phyloP scores from a whole-genome alignment of 2,113 vertebrate genomes.

The Cichladusa arquata region DNA sequence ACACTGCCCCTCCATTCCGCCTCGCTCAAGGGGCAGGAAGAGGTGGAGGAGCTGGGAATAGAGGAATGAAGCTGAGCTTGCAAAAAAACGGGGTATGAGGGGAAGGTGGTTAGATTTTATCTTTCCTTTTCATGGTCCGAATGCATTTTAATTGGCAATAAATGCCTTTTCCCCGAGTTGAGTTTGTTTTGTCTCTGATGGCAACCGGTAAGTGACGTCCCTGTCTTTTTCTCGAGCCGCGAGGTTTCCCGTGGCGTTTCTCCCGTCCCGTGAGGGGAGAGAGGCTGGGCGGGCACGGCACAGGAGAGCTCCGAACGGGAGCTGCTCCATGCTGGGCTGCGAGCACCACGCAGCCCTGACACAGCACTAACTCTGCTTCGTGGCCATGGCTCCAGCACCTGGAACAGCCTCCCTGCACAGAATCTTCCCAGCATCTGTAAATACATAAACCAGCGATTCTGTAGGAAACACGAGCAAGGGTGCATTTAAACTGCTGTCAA shows the following conservation, averaged over 20 bases:
- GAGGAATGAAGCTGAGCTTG: not conserved
- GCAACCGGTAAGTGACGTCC: not conserved
- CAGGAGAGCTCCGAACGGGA: not conserved
- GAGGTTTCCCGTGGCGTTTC: not conserved
- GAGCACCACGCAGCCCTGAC: not conserved
- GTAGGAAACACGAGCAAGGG: not conserved
- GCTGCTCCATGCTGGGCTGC: not conserved
- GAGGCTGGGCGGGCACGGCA: not conserved
- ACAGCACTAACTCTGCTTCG: not conserved
- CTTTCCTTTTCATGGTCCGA: not conserved
- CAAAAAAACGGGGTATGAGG: accelerated
- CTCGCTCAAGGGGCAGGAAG: not conserved
- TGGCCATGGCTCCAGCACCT: not conserved
- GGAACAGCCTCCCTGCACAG: not conserved
- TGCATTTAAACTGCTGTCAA: not conserved
- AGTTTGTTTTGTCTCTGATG: not conserved
- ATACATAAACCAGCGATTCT: not conserved
- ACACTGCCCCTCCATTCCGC: not conserved
- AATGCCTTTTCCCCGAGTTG: not conserved
- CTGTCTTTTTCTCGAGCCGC: not conserved
- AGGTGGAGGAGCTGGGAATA: not conserved
- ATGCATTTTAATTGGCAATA: not conserved
- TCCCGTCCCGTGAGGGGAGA: not conserved
- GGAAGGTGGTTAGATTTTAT: not conserved
- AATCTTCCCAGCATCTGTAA: not conserved